Evolutionary conservation across 2,888 invertebrate genomes (phyloP).

Genomic region (Mesoligia furuncula): DNA sequence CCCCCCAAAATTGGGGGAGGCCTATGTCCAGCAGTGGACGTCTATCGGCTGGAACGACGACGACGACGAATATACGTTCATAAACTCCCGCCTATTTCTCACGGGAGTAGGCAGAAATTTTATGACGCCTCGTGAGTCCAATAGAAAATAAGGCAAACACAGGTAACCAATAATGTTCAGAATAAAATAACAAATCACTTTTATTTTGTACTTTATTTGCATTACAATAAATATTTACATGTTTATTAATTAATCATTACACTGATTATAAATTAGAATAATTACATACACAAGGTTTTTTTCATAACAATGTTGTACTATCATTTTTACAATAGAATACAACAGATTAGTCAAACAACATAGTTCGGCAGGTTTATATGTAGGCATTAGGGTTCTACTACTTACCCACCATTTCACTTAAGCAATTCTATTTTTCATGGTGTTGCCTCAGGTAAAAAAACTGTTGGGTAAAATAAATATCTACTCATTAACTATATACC

Average conservation of each 20-base stretch:
- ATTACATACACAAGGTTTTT: conserved; percentile 29
- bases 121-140: background rate
- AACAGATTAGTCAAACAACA: conserved; percentile 42
- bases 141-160: background rate
- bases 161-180: background rate
- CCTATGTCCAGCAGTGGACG: too few relatives aligned
- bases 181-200: conserved; percentile 32
- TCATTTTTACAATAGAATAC: conserved; percentile 46
- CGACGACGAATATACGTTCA: too few relatives aligned
- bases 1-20: too few relatives aligned
- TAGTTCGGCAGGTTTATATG: conserved; percentile 2
- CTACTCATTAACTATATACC: background rate
- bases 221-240: conserved; percentile 65
- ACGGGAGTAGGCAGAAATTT: background rate
- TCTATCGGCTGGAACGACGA: too few relatives aligned
- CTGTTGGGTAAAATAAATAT: background rate
- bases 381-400: background rate
- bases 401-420: background rate
- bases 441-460: background rate
- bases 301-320: conserved; percentile 39
- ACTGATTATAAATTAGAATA: conserved; percentile 42
- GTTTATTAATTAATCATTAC: conserved; percentile 33
- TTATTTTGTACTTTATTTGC: conserved; percentile 69
- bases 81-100: too few relatives aligned
- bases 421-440: background rate